A percentile compares a stretch with the other conserved stretches of the same genome.
Evolutionary conservation across 2,888 invertebrate species (phyloP).

Genomic region (Apoderus coryli): DNA sequence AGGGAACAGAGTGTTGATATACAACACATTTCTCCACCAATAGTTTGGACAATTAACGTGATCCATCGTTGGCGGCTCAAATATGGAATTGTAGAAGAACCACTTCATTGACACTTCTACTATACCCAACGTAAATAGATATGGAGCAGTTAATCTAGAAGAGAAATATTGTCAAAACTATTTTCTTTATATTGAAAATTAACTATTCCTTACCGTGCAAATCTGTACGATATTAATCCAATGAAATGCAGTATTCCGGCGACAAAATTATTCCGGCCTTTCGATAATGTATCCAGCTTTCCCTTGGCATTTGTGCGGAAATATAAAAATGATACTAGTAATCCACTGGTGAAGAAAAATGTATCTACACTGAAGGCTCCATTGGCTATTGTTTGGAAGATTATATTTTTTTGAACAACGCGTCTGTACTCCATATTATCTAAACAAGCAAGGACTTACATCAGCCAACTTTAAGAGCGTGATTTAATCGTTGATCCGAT

Average conservation of each 20-base stretch:
- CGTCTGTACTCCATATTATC: conserved; percentile 64
- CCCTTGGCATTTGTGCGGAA: conserved; percentile 66
- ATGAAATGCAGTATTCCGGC: conserved; percentile 56
- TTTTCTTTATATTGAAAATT: background rate
- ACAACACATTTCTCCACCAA: conserved; percentile 80
- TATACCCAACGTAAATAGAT: conserved; percentile 68
- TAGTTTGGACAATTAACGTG: conserved; percentile 69
- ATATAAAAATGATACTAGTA: conserved; percentile 73
- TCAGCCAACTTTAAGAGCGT: too few species aligned
- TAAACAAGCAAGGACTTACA: too few species aligned
- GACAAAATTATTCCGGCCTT: conserved; percentile 46
- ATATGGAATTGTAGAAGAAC: conserved; percentile 66
- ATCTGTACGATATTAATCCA: conserved; percentile 62
- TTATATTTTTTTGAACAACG: conserved; percentile 60
- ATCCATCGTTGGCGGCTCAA: conserved; percentile 70
- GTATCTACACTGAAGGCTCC: conserved; percentile 72
- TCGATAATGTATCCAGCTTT: conserved; percentile 48
- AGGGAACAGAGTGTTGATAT: conserved; percentile 74
- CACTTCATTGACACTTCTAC: conserved; percentile 80
- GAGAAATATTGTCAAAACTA: conserved; percentile 14
- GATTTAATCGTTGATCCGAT: too few species aligned
- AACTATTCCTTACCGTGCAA: conserved; percentile 48
- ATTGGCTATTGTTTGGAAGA: conserved; percentile 66
- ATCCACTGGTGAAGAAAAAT: conserved; percentile 68
- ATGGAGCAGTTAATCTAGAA: conserved; percentile 61